Conservation (phyloP, 2,888 invertebrate genomes). For the Acanthosepion pharaonis region DNA sequence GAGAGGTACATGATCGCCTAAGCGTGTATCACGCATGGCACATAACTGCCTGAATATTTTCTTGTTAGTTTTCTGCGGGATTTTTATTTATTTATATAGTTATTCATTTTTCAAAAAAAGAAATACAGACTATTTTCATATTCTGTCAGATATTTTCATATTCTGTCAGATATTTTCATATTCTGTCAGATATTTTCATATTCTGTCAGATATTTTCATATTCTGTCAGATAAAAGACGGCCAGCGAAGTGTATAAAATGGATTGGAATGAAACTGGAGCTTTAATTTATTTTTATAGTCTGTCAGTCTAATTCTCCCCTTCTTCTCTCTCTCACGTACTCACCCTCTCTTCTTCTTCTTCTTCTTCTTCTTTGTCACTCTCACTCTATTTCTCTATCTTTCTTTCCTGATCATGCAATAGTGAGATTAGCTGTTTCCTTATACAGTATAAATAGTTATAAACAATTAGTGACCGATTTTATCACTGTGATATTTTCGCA, state of each 20-base stretch:
- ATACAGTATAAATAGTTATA: no score
- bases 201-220: no score
- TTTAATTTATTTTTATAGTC: not conserved
- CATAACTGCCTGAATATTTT: not conserved
- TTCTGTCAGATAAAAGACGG: not conserved
- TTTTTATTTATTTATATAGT: not conserved
- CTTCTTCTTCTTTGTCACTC: not conserved
- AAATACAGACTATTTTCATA: not conserved
- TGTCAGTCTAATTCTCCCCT: no score
- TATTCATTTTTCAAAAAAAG: not conserved
- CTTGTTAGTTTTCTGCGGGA: not conserved
- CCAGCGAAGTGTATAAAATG: not conserved
- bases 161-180: no score
- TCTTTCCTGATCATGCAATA: not conserved
- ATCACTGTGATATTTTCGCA: no score
- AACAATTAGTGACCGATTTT: no score
- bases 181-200: no score
- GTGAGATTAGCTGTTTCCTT: no score
- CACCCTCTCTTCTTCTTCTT: not conserved
- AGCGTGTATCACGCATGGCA: no score
- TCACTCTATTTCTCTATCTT: not conserved
- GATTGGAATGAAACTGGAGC: not conserved
- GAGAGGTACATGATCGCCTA: no score
- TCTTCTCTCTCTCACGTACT: not conserved
- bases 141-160: no score